Evolutionary conservation across 2,797 vertebrate genomes (phyloP).

Genomic region (Gastrophryne carolinensis): DNA sequence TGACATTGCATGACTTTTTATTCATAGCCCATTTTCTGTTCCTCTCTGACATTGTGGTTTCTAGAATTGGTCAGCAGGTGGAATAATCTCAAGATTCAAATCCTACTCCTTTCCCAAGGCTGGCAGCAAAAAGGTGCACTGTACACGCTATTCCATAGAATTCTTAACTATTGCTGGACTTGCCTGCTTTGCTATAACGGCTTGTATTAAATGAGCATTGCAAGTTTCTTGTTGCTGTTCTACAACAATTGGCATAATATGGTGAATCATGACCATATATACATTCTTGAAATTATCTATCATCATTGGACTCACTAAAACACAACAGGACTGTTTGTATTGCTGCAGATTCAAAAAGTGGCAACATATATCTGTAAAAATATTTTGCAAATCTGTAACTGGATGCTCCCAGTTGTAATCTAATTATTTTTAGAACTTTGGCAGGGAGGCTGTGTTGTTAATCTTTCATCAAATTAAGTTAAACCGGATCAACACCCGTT

Average conservation of each 20-base stretch:
- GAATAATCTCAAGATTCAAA: constrained; percentile 83
- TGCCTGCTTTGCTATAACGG: constrained; percentile 39
- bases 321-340: no score
- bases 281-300: no score
- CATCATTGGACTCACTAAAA: no score
- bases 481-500: no score
- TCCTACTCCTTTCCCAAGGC: constrained; percentile 79
- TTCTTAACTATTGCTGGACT: constrained; percentile 58
- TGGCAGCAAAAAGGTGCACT: constrained; percentile 85
- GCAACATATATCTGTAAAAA: no score
- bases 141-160: constrained; percentile 57
- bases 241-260: background rate
- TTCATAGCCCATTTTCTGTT: constrained; percentile 63
- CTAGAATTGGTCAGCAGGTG: constrained; percentile 77
- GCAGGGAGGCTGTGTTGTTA: no score
- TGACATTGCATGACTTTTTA: constrained; percentile 51
- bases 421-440: no score
- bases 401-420: no score
- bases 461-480: no score
- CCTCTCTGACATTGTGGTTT: constrained; percentile 82
- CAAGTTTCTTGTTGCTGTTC: background rate
- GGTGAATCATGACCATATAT: no score
- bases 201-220: constrained; percentile 38
- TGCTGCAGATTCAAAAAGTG: no score
- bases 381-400: no score